Base-by-base conservation (phyloP, 2,113 vertebrate genomes). In the Actenoides hombroni region DNA sequence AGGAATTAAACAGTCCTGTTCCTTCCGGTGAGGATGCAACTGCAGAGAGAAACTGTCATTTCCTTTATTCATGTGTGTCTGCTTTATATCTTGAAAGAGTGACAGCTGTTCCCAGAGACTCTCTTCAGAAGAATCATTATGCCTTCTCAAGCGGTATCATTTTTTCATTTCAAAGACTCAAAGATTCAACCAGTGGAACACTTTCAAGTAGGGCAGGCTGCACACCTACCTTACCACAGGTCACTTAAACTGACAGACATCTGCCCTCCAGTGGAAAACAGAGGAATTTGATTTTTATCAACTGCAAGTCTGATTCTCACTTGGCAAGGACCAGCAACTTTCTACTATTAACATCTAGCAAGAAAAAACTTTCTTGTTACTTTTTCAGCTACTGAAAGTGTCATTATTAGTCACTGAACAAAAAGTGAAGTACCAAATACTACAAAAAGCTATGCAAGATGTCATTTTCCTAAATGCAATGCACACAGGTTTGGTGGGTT, bases 251-350 rank as follows among this genome's bases (percentile, higher is more conserved):
- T 57, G 65, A 82, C 25, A 89, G 70, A 59, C 56, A 71, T 73
- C 94, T 94, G 95, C 97, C 97, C 97, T 97, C 97, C 96, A 94
- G 95, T 95, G 97, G 97, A 81, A 85, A 89, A 93, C 2, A 23
- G 35, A 94, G 77, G 86, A 83, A 97, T 81, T 96, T 85, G 44
- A 73, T 39, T 31, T 67, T 64, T 70, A 31, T 35, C 60, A 89
- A 71, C 2, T 77, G 17, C 54, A 92, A 79, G 60, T 23, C 20
- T 57, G 60, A 59, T 42, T 60, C 48, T 67, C 49, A 19, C 5
- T 31, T 5, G 1, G 35, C 9, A 46, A 0, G 2, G 28, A 17
- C 3, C 1, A 67, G 37, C 44, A 86, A 74, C 64, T 44, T 67
- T 28, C 11, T 29, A 35, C 6, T 64, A 16, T 11, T 49, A 68